phyloP scores from a whole-genome alignment of 2,888 invertebrate genomes.

The Tipula lateralis region DNA sequence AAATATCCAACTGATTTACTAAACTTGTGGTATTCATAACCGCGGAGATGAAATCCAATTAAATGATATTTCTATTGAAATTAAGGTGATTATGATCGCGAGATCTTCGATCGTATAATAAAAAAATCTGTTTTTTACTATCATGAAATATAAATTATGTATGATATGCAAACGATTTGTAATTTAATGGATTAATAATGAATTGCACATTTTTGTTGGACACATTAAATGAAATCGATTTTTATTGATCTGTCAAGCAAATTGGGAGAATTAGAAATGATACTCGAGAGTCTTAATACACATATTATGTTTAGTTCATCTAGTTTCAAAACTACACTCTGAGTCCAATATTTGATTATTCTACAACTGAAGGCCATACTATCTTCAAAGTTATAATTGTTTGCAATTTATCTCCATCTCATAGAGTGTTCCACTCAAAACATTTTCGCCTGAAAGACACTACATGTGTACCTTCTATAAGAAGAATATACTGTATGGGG shows the following conservation, averaged over 20 bases:
- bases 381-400: too few relatives aligned
- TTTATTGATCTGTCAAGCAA: slow-evolving; percentile 8
- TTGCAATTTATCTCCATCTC: too few relatives aligned
- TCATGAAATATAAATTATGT: neutral
- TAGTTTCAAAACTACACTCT: too few relatives aligned
- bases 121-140: neutral
- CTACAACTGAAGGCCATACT: too few relatives aligned
- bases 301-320: too few relatives aligned
- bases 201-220: neutral
- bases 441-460: too few relatives aligned
- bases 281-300: too few relatives aligned
- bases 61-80: slow-evolving; percentile 19
- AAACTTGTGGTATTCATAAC: neutral
- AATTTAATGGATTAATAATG: slow-evolving; percentile 3
- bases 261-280: neutral
- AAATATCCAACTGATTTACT: slow-evolving; percentile 5
- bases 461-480: too few relatives aligned
- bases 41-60: neutral
- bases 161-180: slow-evolving; percentile 12
- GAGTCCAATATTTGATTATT: too few relatives aligned
- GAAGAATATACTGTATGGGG: too few relatives aligned
- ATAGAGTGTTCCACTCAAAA: too few relatives aligned
- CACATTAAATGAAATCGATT: too few relatives aligned
- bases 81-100: slow-evolving; percentile 1
- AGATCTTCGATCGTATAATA: neutral